Conservation (phyloP, 2,113 vertebrate species). For the Pycnonotus jocosus region DNA sequence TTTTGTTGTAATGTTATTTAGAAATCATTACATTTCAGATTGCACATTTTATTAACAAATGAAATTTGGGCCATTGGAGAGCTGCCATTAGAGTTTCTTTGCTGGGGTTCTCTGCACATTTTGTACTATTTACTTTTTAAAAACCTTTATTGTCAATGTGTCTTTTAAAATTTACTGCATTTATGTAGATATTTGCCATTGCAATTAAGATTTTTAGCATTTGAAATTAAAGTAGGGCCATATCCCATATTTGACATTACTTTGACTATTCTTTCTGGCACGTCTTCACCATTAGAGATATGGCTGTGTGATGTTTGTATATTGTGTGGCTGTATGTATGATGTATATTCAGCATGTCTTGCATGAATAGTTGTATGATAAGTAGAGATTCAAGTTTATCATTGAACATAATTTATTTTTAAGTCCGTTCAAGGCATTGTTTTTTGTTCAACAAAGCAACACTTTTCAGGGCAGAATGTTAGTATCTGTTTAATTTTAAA, state of each 20-base stretch:
- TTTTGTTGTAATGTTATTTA: not conserved
- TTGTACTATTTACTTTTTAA: not conserved
- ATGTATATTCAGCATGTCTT: not conserved
- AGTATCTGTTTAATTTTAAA: not conserved
- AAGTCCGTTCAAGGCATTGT: not conserved
- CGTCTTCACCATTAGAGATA: not conserved
- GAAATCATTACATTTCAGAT: not conserved
- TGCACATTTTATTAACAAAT: not conserved
- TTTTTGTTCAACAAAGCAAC: not conserved
- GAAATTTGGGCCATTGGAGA: not conserved
- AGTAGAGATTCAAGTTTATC: not conserved
- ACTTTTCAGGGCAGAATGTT: not conserved
- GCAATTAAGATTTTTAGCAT: not conserved
- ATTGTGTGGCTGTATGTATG: not conserved
- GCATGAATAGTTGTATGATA: not conserved
- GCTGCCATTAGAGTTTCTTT: not conserved
- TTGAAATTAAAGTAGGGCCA: not conserved
- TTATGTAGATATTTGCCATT: not conserved
- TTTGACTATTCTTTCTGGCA: not conserved
- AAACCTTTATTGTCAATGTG: not conserved
- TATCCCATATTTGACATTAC: not conserved
- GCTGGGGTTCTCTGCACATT: not conserved
- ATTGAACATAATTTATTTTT: not conserved
- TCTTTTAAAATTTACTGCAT: not conserved
- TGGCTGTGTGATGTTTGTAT: not conserved